A percentile compares a stretch with the other conserved stretches of the same genome.
phyloP scores from a whole-genome alignment of 2,113 vertebrate genomes.

The Syngnathus typhle region DNA sequence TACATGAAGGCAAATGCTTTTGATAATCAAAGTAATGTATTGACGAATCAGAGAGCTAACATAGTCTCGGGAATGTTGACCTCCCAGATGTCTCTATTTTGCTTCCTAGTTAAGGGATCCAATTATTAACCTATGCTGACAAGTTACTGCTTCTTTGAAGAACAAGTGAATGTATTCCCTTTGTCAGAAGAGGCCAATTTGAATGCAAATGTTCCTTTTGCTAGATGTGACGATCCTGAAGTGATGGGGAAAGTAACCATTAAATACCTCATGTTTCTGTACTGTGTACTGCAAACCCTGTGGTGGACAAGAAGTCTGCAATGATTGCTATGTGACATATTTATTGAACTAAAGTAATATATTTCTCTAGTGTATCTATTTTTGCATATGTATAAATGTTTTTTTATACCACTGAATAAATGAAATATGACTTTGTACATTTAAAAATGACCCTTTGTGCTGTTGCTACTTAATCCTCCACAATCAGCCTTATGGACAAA shows the following conservation, averaged over 20 bases:
- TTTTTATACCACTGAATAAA: slow-evolving; percentile 72
- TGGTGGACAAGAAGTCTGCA: slow-evolving; percentile 39
- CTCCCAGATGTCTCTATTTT: slow-evolving; percentile 21
- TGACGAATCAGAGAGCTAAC: slow-evolving; percentile 31
- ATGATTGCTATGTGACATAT: slow-evolving; percentile 65
- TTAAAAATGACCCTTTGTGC: background rate
- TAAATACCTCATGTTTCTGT: slow-evolving; percentile 75
- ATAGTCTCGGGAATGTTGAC: slow-evolving; percentile 59
- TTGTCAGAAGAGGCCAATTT: slow-evolving; percentile 32
- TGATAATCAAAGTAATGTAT: slow-evolving; percentile 61
- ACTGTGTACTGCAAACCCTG: slow-evolving; percentile 61
- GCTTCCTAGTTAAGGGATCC: slow-evolving; percentile 31
- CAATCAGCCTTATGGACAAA: background rate
- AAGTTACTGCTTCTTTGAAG: slow-evolving; percentile 43
- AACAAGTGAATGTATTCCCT: slow-evolving; percentile 66
- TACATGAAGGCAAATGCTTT: slow-evolving; percentile 38
- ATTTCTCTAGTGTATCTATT: slow-evolving; percentile 72
- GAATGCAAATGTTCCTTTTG: slow-evolving; percentile 54
- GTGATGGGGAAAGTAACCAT: slow-evolving; percentile 50
- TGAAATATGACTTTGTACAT: slow-evolving; percentile 52
- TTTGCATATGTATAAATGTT: slow-evolving; percentile 69
- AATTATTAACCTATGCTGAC: slow-evolving; percentile 14
- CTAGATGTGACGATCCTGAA: slow-evolving; percentile 51
- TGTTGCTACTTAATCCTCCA: background rate
- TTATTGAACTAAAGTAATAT: slow-evolving; percentile 81